Evolutionary conservation across 2,888 invertebrate genomes (phyloP).

Genomic region (Drosophila neonasuta): DNA sequence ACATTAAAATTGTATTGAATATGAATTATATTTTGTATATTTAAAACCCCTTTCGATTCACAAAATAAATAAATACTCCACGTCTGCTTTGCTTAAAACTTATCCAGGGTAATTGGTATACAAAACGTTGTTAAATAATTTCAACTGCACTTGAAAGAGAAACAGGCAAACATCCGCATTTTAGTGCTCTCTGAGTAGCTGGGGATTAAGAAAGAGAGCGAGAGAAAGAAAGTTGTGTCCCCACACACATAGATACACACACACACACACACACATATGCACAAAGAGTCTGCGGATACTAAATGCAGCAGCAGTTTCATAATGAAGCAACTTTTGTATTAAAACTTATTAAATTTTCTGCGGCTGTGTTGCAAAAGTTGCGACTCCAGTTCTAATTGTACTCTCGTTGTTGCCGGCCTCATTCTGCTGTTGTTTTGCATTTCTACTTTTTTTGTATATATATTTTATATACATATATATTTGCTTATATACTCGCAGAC

Average conservation of each 20-base stretch:
- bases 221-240: background rate
- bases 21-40: no score
- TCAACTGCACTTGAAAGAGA: slow-evolving; percentile 42
- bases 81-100: background rate
- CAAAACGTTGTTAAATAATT: slow-evolving; percentile 26
- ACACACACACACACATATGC: slow-evolving; percentile 19
- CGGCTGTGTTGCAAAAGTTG: slow-evolving; percentile 47
- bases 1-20: no score
- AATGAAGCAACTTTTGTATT: slow-evolving; percentile 69
- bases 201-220: background rate
- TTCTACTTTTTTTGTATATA: background rate
- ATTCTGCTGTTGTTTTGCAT: background rate
- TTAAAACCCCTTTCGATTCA: no score
- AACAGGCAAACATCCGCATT: slow-evolving; percentile 41
- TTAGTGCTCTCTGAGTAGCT: slow-evolving; percentile 33
- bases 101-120: slow-evolving; percentile 20
- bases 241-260: slow-evolving; percentile 9
- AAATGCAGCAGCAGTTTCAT: slow-evolving; percentile 40
- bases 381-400: slow-evolving; percentile 14
- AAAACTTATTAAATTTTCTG: slow-evolving; percentile 72
- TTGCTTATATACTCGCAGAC: background rate
- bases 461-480: background rate
- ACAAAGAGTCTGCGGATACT: slow-evolving; percentile 27
- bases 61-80: background rate
- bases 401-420: slow-evolving; percentile 13